A percentile compares a stretch with the other conserved stretches of the same genome.
Conservation (phyloP, 2,113 vertebrate genomes). For the Amphilophus citrinellus region DNA sequence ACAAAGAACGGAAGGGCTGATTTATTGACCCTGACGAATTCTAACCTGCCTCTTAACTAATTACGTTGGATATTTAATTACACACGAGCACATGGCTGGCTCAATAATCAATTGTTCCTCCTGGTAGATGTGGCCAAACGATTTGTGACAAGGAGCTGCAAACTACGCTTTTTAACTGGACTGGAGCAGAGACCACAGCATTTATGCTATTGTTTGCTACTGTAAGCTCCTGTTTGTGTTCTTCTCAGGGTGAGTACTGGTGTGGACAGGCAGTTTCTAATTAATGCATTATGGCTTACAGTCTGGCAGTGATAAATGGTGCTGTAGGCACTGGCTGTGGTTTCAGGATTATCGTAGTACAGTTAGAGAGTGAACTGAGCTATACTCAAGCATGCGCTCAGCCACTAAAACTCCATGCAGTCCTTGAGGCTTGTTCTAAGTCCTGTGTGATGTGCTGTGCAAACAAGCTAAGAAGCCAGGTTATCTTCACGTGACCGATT, state of each 20-base stretch:
- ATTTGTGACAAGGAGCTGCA: not conserved
- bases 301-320: constrained; percentile 77
- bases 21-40: constrained; percentile 61
- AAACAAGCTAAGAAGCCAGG: constrained; percentile 17
- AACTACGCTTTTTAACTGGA: not conserved
- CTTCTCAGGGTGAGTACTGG: constrained; percentile 34
- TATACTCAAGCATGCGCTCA: constrained; percentile 44
- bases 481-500: constrained; percentile 26
- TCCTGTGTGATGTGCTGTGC: constrained; percentile 3
- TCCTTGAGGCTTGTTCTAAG: constrained; percentile 4
- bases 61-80: constrained; percentile 66
- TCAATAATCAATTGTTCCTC: constrained; percentile 51
- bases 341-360: constrained; percentile 57
- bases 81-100: constrained; percentile 19
- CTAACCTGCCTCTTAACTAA: constrained; percentile 36
- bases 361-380: constrained; percentile 45
- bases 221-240: not conserved
- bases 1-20: constrained; percentile 39
- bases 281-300: constrained; percentile 57
- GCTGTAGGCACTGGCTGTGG: constrained; percentile 23
- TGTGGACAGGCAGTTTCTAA: constrained; percentile 53
- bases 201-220: constrained; percentile 3
- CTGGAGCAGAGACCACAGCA: not conserved
- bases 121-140: constrained; percentile 14
- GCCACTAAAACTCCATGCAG: constrained; percentile 4